Conservation (phyloP, 1,140 invertebrate species). For the Polypedilum vanderplanki region DNA sequence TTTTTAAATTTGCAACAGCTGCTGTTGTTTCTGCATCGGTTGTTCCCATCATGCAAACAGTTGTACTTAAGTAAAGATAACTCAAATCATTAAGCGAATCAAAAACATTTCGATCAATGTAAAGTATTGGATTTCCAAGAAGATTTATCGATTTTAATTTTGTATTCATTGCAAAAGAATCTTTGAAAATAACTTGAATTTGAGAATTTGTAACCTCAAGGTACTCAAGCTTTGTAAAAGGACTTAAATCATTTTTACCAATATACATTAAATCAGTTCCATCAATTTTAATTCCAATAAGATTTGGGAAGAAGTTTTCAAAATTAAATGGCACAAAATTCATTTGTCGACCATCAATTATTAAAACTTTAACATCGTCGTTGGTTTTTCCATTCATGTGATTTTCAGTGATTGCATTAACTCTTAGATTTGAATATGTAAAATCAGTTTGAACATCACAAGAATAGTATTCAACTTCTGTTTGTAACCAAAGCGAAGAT, state of each 20-base stretch:
- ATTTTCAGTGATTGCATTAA: no score
- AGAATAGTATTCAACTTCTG: no score
- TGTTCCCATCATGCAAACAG: not conserved
- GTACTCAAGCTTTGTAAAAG: not conserved
- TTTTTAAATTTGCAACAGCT: not conserved
- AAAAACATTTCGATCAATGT: not conserved
- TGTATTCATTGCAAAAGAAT: not conserved
- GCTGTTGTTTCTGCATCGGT: not conserved
- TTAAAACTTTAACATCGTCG: no score
- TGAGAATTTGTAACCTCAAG: not conserved
- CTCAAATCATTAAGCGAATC: not conserved
- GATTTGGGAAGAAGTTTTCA: not conserved
- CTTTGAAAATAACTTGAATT: not conserved
- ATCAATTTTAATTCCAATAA: not conserved
- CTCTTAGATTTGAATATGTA: no score
- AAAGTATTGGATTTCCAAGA: not conserved
- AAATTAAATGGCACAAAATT: no score
- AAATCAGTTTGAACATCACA: no score
- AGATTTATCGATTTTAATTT: not conserved
- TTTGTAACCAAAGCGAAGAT: no score
- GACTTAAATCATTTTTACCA: not conserved
- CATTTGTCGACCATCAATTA: no score
- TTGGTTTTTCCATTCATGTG: no score
- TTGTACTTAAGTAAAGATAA: not conserved
- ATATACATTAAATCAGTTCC: not conserved